phyloP scores from a whole-genome alignment of 2,113 vertebrate species.

The Hucho hucho region DNA sequence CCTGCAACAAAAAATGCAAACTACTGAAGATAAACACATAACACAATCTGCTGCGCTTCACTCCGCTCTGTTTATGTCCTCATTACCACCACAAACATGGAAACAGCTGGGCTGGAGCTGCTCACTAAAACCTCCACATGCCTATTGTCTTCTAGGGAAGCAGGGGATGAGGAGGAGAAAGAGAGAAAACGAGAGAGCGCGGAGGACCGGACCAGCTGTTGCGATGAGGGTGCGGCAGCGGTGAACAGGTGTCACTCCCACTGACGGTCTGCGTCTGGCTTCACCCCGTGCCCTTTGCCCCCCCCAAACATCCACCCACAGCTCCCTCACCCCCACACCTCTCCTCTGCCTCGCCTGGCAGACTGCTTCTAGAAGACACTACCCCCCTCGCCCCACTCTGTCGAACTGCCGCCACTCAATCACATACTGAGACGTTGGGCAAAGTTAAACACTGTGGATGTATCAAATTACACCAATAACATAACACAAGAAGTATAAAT shows the following conservation, averaged over 20 bases:
- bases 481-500: neutral
- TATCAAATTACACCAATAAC: neutral
- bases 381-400: constrained; percentile 47
- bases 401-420: constrained; percentile 34
- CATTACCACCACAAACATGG: constrained; percentile 36
- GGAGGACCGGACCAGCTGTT: constrained; percentile 54
- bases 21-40: neutral
- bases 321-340: constrained; percentile 21
- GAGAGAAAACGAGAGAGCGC: neutral
- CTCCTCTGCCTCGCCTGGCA: constrained; percentile 36
- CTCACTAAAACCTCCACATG: constrained; percentile 17
- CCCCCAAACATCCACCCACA: neutral
- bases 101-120: constrained; percentile 62
- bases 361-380: too few relatives aligned
- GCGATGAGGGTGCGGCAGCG: constrained; percentile 45
- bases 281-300: neutral
- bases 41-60: neutral
- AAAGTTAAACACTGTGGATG: neutral
- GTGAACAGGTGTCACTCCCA: constrained; percentile 73
- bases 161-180: constrained; percentile 17
- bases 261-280: constrained; percentile 45
- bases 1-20: too few relatives aligned
- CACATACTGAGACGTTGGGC: neutral
- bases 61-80: constrained; percentile 43
- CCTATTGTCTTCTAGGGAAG: constrained; percentile 1